phyloP scores from a whole-genome alignment of 2,113 vertebrate genomes.

The Hippocampus zosterae region DNA sequence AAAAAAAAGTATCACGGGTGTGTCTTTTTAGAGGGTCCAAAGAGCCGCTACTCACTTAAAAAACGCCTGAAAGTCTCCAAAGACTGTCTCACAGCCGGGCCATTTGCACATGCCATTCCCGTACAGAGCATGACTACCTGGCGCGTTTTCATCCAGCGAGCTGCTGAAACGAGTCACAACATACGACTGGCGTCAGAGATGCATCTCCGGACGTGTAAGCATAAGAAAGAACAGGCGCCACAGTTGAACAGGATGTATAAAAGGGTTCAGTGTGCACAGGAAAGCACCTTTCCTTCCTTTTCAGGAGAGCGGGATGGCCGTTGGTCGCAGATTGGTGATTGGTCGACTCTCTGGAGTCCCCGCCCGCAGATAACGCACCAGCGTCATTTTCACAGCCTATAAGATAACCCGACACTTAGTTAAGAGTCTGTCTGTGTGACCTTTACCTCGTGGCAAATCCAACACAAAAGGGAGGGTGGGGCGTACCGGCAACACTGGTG shows the following conservation, averaged over 20 bases:
- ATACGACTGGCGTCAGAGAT: neutral
- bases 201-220: neutral
- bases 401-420: slow-evolving; percentile 1
- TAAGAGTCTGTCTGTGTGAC: neutral
- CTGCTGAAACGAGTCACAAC: slow-evolving; percentile 63
- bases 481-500: slow-evolving; percentile 78
- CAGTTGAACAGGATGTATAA: neutral
- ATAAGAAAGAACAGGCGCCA: neutral
- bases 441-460: neutral
- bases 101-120: slow-evolving; percentile 98
- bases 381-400: slow-evolving; percentile 58
- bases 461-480: neutral
- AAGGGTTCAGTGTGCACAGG: neutral
- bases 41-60: slow-evolving; percentile 81
- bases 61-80: slow-evolving; percentile 93
- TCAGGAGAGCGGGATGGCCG: slow-evolving; percentile 53
- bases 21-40: neutral
- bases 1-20: neutral
- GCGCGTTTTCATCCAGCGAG: slow-evolving; percentile 79
- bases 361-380: slow-evolving; percentile 23
- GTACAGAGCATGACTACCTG: slow-evolving; percentile 85
- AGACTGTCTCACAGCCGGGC: slow-evolving; percentile 96
- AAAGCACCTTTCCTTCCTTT: slow-evolving; percentile 67
- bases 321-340: slow-evolving; percentile 59
- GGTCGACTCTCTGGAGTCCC: slow-evolving; percentile 56